Conservation (phyloP, 2,113 vertebrate species). For the Ginglymostoma cirratum region DNA sequence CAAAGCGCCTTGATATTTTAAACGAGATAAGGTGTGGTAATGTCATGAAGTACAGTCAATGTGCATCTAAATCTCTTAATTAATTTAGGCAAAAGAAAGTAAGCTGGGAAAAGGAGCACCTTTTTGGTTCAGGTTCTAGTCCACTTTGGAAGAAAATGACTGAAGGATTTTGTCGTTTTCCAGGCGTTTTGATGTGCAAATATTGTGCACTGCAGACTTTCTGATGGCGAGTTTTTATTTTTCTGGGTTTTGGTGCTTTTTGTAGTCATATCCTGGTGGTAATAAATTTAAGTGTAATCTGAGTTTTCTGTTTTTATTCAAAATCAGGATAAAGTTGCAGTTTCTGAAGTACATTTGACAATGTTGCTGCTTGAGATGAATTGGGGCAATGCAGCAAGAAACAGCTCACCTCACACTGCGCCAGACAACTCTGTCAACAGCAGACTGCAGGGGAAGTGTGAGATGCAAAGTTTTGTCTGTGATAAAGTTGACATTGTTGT, state of each 20-base stretch:
- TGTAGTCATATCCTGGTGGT: not conserved
- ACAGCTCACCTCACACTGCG: not conserved
- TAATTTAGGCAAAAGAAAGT: not conserved
- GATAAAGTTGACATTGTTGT: not conserved
- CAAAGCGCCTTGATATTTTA: not conserved
- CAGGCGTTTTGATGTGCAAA: no score
- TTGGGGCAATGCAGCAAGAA: not conserved
- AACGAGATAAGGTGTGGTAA: not conserved
- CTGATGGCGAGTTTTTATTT: not conserved
- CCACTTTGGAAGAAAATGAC: not conserved
- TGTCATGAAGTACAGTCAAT: not conserved
- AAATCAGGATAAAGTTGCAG: not conserved
- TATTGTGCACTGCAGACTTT: not conserved
- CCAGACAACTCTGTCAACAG: not conserved
- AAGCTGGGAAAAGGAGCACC: not conserved
- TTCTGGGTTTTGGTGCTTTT: not conserved
- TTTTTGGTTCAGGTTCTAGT: not conserved
- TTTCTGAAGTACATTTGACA: not conserved
- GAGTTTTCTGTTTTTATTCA: not conserved
- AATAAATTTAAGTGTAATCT: not conserved
- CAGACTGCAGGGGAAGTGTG: not conserved
- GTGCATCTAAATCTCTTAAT: not conserved
- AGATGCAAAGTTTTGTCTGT: not conserved
- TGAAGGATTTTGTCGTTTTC: not conserved
- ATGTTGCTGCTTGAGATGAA: not conserved